These are phyloP conservation scores for Nasua narica DNA, from an alignment of 2,797 vertebrate genomes.

Conservation along the genomic window DNA sequence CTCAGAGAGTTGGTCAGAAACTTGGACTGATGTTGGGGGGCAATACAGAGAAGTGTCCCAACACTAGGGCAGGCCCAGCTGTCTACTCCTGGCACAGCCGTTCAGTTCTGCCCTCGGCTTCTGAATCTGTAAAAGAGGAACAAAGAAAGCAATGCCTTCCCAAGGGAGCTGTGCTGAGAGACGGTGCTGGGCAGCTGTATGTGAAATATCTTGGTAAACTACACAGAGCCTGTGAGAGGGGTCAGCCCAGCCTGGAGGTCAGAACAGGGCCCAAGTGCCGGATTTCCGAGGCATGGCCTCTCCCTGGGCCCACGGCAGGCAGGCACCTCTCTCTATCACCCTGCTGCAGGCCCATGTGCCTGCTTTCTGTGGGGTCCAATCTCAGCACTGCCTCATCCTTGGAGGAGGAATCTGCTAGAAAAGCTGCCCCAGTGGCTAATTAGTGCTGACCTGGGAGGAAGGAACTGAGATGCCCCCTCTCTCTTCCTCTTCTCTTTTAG, in stretches of 20 bases:
- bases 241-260: too few relatives aligned
- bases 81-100: neutral
- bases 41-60: neutral
- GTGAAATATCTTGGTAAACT: neutral
- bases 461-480: neutral
- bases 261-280: neutral
- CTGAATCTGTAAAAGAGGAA: neutral
- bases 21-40: neutral
- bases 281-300: neutral
- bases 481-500: neutral
- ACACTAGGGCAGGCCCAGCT: neutral
- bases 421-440: rapidly evolving
- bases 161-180: neutral
- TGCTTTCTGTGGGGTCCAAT: neutral
- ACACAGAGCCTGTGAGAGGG: neutral
- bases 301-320: too few relatives aligned
- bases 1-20: neutral
- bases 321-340: neutral
- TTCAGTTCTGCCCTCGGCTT: neutral
- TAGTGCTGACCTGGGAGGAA: neutral
- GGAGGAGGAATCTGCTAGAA: neutral
- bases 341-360: neutral
- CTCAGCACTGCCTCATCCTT: neutral
- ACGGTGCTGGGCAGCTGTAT: neutral
- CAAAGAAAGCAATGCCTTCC: too few relatives aligned